These are phyloP conservation scores for Pygocentrus nattereri DNA, from an alignment of 2,797 vertebrate genomes.

Conservation along the genomic window DNA sequence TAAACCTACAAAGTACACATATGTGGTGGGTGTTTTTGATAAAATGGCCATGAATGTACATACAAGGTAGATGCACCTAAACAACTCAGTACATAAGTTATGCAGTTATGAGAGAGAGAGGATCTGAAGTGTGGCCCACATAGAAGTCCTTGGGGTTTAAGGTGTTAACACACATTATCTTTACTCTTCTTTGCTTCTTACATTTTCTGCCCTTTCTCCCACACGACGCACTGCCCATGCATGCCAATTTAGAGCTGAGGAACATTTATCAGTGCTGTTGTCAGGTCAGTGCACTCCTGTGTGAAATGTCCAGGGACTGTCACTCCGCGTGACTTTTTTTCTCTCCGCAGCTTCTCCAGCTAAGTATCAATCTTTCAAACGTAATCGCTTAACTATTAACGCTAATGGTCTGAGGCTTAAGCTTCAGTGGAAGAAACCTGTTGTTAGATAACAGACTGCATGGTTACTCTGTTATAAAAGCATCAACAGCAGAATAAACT, in stretches of 20 bases:
- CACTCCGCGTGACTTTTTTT: background rate
- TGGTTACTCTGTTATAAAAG: background rate
- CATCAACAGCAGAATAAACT: background rate
- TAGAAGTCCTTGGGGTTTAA: background rate
- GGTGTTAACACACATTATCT: conserved; percentile 31
- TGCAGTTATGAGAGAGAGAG: background rate
- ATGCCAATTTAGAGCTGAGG: conserved; percentile 12
- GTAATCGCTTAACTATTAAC: conserved; percentile 3
- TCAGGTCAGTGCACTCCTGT: conserved; percentile 1
- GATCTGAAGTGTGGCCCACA: background rate
- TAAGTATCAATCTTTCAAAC: background rate
- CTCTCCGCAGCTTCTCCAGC: background rate
- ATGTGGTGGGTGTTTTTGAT: background rate
- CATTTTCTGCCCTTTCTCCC: conserved; percentile 20
- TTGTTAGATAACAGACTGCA: conserved; percentile 1
- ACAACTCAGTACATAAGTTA: too few relatives aligned
- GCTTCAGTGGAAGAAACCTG: background rate
- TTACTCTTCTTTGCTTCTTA: conserved; percentile 35
- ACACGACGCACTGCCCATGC: conserved; percentile 26
- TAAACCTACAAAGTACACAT: background rate
- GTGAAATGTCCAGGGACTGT: background rate
- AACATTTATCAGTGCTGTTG: conserved; percentile 10
- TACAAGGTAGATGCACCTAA: background rate
- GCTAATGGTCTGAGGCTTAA: background rate
- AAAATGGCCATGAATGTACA: background rate